A percentile compares a stretch with the other conserved stretches of the same genome.
Conservation (phyloP, 2,888 invertebrate genomes). For the Epirrhoe tristata region DNA sequence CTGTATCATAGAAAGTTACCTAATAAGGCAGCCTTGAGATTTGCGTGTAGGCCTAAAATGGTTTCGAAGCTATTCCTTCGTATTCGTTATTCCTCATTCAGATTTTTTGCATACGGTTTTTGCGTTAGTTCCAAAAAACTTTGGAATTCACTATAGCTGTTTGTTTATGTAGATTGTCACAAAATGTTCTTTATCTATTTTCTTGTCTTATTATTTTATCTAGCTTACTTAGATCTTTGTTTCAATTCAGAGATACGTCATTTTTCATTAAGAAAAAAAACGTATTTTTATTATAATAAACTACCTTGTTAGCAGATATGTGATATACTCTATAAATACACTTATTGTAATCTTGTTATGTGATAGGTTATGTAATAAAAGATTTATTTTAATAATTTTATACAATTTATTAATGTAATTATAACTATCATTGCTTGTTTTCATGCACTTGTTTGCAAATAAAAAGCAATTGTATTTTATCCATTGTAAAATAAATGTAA, state of each 20-base stretch:
- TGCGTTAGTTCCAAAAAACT: too few species aligned
- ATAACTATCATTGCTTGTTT: constrained; percentile 40
- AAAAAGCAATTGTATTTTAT: constrained; percentile 44
- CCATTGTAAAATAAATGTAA: constrained; percentile 45
- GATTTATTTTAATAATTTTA: constrained; percentile 58
- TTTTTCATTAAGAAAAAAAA: not conserved
- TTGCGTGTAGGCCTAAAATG: too few species aligned
- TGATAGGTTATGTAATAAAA: constrained; percentile 43
- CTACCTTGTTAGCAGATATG: constrained; percentile 1
- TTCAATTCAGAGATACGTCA: not conserved
- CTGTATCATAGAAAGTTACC: too few species aligned
- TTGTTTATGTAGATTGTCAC: too few species aligned
- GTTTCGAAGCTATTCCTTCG: too few species aligned
- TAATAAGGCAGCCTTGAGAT: too few species aligned
- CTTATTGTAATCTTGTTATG: constrained; percentile 37
- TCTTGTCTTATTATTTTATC: too few species aligned
- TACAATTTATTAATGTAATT: constrained; percentile 56
- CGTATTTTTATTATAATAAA: not conserved
- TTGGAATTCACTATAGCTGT: too few species aligned
- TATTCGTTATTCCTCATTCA: too few species aligned
- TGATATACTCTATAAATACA: constrained; percentile 18
- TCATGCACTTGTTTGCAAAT: constrained; percentile 44
- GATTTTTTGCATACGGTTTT: too few species aligned
- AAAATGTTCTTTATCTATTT: too few species aligned
- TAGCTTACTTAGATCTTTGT: not conserved